These are phyloP conservation scores for Porites evermanni DNA, from an alignment of 92 coral and sea anemone genomes.

Conservation along the genomic window DNA sequence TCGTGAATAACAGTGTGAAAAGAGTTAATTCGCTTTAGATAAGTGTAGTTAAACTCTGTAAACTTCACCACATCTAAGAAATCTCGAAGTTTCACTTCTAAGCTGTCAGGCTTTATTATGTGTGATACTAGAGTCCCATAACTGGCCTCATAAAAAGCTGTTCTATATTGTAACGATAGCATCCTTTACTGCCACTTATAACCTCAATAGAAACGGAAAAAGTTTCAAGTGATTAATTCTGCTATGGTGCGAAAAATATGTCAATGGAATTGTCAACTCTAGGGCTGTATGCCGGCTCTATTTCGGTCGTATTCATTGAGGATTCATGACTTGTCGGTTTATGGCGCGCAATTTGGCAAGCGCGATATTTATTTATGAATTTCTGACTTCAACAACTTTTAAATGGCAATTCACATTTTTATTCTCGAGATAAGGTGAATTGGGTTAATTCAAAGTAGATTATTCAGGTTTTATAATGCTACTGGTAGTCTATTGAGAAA, in stretches of 20 bases:
- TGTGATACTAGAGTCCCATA: slow-evolving; percentile 6
- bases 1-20: slow-evolving; percentile 18
- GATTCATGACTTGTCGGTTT: not conserved
- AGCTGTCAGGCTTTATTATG: slow-evolving; percentile 41
- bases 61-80: slow-evolving; percentile 46
- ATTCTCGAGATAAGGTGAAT: slow-evolving; percentile 49
- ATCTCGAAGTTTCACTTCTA: slow-evolving; percentile 38
- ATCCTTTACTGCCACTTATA: slow-evolving; percentile 49
- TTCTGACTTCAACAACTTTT: slow-evolving; percentile 43
- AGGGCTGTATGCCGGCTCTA: slow-evolving; percentile 13
- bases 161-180: slow-evolving; percentile 37
- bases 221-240: slow-evolving; percentile 55
- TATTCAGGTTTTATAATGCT: slow-evolving; percentile 33
- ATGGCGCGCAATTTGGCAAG: not conserved
- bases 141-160: slow-evolving; percentile 14
- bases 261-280: slow-evolving; percentile 58
- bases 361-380: slow-evolving; percentile 6
- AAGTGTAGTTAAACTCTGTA: slow-evolving; percentile 25
- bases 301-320: not conserved
- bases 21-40: slow-evolving; percentile 13
- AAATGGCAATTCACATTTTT: slow-evolving; percentile 37
- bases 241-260: slow-evolving; percentile 64
- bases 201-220: slow-evolving; percentile 57
- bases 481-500: slow-evolving; percentile 53
- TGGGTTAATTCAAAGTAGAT: slow-evolving; percentile 37